phyloP scores from a whole-genome alignment of 2,113 vertebrate species.

The Pristiophorus japonicus region DNA sequence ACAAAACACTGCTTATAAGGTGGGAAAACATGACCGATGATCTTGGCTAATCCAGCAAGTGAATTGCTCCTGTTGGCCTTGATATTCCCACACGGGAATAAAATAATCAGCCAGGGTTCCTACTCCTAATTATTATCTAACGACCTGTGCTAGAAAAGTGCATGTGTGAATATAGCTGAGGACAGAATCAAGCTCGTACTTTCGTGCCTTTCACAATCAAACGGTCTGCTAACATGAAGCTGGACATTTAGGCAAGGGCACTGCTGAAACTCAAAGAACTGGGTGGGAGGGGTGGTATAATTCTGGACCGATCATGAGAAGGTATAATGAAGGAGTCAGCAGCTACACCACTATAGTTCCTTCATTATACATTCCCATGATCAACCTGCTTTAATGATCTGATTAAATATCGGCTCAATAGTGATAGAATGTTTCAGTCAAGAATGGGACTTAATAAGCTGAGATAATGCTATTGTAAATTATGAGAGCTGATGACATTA shows the following conservation, averaged over 20 bases:
- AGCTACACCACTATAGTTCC: neutral
- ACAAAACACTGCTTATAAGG: neutral
- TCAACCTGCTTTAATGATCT: constrained; percentile 16
- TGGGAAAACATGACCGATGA: neutral
- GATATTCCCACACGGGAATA: neutral
- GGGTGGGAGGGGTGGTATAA: neutral
- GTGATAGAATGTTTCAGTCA: constrained; percentile 14
- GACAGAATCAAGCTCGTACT: neutral
- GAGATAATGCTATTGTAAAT: constrained; percentile 37
- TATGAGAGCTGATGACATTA: neutral
- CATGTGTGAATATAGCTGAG: neutral
- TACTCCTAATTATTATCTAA: neutral
- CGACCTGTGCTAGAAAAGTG: neutral
- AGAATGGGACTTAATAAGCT: constrained; percentile 36
- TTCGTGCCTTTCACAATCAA: neutral
- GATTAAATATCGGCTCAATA: constrained; percentile 27
- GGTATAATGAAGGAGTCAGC: neutral
- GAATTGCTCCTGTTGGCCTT: neutral
- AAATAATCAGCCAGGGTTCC: neutral
- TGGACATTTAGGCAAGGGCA: neutral
- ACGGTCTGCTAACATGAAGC: neutral
- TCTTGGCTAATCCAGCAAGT: neutral
- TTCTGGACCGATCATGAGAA: neutral
- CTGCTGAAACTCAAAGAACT: neutral
- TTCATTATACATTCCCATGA: constrained; percentile 27